These are phyloP conservation scores for Pteropus alecto DNA, from an alignment of 2,113 vertebrate species.

Conservation along the genomic window DNA sequence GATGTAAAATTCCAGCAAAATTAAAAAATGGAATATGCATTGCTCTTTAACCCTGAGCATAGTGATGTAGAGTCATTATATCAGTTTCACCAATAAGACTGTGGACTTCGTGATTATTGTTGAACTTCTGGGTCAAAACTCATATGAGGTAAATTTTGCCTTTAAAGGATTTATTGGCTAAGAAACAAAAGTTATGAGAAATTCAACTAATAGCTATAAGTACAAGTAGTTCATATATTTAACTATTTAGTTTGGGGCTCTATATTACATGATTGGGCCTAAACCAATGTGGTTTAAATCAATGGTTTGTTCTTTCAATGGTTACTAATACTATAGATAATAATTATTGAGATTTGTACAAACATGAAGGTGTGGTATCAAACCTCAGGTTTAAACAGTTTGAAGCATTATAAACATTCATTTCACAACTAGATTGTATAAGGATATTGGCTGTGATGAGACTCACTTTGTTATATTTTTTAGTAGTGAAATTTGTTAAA, in stretches of 20 bases:
- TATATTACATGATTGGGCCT: conserved; percentile 76
- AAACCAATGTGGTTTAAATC: conserved; percentile 79
- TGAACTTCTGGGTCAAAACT: conserved; percentile 92
- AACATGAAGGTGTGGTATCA: conserved; percentile 77
- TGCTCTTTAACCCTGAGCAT: conserved; percentile 90
- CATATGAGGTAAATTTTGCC: conserved; percentile 89
- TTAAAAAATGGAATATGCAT: conserved; percentile 92
- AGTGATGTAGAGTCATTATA: conserved; percentile 93
- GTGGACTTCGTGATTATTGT: conserved; percentile 87
- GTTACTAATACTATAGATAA: conserved; percentile 79
- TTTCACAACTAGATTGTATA: conserved; percentile 82
- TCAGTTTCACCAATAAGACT: conserved; percentile 92
- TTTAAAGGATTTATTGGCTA: conserved; percentile 85
- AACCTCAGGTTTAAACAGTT: conserved; percentile 79
- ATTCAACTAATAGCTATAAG: conserved; percentile 76
- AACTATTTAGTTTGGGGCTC: conserved; percentile 78
- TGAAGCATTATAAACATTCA: conserved; percentile 72
- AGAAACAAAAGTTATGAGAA: conserved; percentile 81
- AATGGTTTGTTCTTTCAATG: conserved; percentile 84
- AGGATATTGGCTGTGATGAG: conserved; percentile 81
- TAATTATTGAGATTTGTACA: conserved; percentile 81
- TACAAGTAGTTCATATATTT: conserved; percentile 76
- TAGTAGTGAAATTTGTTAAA: conserved; percentile 52
- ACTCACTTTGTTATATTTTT: conserved; percentile 72
- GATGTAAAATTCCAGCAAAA: conserved; percentile 93